Evolutionary conservation across 1,140 invertebrate genomes (phyloP), one percentile per base, ranked within the genome.

Genomic region (Amyelois transitella): DNA sequence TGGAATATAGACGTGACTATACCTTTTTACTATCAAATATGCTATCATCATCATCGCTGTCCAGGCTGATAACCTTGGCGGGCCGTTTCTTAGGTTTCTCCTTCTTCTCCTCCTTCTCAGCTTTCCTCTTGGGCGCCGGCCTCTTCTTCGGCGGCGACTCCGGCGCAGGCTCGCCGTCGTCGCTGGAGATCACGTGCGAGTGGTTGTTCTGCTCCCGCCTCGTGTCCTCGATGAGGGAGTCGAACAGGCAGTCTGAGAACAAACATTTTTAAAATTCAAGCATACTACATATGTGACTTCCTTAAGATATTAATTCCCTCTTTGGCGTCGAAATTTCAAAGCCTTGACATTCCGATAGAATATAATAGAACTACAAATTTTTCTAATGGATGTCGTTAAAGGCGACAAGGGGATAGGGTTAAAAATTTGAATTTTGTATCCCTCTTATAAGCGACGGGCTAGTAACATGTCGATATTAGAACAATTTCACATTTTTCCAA

Each of bases 11-110:
- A 38, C 32, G 10, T 3, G 2, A 38, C 38, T 51, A 25, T 51
- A 88, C 88, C 80, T 88, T 89, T 77, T 81, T 88, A 60, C 65
- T 79, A 57, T 86, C 80, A 72, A 85, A 85, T 79, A 87, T 88
- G 45, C 81, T 85, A 53, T 85, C 79, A 65, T 87, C 84, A 47
- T 73, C 71, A 53, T 89, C 86, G 17, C 78, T 83, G 44, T 88
- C 83, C 2, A 72, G 55, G 49, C 74, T 81, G 6, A 81, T 28
- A 6, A 77, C 53, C 52, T 85, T 84, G 1, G 77, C 75, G 0
- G 81, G 79, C 52, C 80, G 71, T 62, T 89, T 89, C 60, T 81
- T 82, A 4, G 81, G 71, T 32, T 77, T 79, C 28, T 73, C 71
- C 22, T 76, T 79, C 28, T 73, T 72, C 25, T 69, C 66, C 12